phyloP scores from a whole-genome alignment of 2,113 vertebrate genomes.

The Psittacus erithacus region DNA sequence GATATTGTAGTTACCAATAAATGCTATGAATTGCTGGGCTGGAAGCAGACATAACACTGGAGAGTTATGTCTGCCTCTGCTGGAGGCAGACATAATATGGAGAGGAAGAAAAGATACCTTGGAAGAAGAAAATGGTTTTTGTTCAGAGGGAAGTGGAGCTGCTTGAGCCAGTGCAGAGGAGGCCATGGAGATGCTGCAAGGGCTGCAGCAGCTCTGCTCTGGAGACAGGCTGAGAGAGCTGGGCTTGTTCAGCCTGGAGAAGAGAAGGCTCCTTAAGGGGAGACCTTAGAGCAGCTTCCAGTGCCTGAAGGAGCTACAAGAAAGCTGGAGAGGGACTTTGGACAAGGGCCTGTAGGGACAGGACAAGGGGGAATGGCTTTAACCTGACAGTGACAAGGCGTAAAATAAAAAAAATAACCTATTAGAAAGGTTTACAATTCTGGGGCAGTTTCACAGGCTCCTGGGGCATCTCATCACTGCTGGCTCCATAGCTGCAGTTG shows the following conservation, averaged over 20 bases:
- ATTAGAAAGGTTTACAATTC: neutral
- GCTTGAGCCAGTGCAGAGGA: neutral
- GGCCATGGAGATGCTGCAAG: neutral
- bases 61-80: neutral
- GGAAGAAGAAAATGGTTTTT: neutral
- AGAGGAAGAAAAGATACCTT: neutral
- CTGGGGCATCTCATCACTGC: neutral
- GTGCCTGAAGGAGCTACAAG: neutral
- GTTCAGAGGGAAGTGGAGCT: neutral
- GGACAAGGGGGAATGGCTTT: too few species aligned
- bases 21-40: neutral
- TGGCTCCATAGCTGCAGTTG: neutral
- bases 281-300: neutral
- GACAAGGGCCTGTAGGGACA: too few species aligned
- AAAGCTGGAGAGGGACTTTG: too few species aligned
- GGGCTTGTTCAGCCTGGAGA: neutral
- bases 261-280: neutral
- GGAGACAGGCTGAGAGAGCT: neutral
- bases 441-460: neutral
- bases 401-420: neutral
- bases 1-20: neutral
- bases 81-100: neutral
- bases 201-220: neutral
- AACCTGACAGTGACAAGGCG: neutral
- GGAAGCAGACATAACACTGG: neutral